These are phyloP conservation scores for Sinocyclocheilus maitianheensis DNA, from an alignment of 2,113 vertebrate genomes.

Conservation along the genomic window DNA sequence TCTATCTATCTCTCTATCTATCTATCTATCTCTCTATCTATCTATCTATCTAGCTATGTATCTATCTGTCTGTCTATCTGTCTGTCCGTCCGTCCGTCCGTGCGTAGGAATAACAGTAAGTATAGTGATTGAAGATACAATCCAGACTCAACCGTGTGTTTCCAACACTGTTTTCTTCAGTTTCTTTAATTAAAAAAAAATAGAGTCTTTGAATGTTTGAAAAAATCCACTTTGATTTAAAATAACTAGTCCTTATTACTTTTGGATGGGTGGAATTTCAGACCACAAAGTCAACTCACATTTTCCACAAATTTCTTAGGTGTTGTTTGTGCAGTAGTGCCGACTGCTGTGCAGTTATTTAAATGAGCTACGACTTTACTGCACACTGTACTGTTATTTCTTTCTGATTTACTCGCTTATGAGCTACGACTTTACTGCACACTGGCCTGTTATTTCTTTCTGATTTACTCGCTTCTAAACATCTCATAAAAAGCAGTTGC, in stretches of 20 bases:
- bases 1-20: no score
- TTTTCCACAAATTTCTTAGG: slow-evolving; percentile 3
- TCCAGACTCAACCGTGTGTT: neutral
- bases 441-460: neutral
- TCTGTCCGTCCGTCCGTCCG: no score
- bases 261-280: neutral
- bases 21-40: no score
- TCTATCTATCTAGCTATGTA: no score
- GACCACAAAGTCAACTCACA: neutral
- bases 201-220: neutral
- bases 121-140: neutral
- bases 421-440: neutral
- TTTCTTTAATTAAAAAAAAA: neutral
- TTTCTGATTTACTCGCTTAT: neutral
- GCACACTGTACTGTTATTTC: neutral
- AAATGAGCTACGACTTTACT: neutral
- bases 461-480: neutral
- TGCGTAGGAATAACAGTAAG: no score
- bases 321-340: neutral
- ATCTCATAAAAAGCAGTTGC: neutral
- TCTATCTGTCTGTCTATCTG: no score
- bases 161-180: neutral
- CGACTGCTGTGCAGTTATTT: neutral
- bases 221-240: neutral
- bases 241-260: neutral